Percentiles rank a stretch among this genome's conserved stretches.
Conservation (phyloP, 2,797 vertebrate genomes). For the Paedocypris micromegethes region DNA sequence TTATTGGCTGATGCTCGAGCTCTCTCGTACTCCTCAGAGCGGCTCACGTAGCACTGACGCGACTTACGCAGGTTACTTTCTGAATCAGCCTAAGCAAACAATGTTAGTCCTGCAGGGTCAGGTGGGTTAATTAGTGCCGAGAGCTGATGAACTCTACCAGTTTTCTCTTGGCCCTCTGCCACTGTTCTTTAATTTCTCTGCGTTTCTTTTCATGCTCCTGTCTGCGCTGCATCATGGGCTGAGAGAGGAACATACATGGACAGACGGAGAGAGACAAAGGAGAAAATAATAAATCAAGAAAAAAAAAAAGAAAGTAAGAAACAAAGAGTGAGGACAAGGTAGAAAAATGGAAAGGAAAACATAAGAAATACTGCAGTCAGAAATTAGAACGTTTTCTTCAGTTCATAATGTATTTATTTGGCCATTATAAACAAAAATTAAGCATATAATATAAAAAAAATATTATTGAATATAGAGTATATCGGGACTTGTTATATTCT, state of each 20-base stretch:
- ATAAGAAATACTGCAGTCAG: too few relatives aligned
- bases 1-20: conserved; percentile 73
- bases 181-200: conserved; percentile 94
- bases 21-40: conserved; percentile 89
- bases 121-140: not conserved
- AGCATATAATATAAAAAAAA: too few relatives aligned
- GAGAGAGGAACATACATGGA: not conserved
- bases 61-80: conserved; percentile 89
- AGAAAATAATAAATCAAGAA: too few relatives aligned
- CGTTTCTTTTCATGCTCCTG: conserved; percentile 88
- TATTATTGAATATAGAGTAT: too few relatives aligned
- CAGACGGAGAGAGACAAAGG: not conserved
- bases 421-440: too few relatives aligned
- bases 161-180: conserved; percentile 90
- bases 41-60: conserved; percentile 80
- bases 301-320: not conserved
- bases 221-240: conserved; percentile 80
- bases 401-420: too few relatives aligned
- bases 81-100: conserved; percentile 70
- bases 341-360: too few relatives aligned
- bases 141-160: conserved; percentile 67
- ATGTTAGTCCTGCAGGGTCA: not conserved
- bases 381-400: too few relatives aligned
- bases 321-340: too few relatives aligned
- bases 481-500: too few relatives aligned